Evolutionary conservation across 2,888 invertebrate genomes (phyloP).

Genomic region (Lepidocyrtoides sp.): DNA sequence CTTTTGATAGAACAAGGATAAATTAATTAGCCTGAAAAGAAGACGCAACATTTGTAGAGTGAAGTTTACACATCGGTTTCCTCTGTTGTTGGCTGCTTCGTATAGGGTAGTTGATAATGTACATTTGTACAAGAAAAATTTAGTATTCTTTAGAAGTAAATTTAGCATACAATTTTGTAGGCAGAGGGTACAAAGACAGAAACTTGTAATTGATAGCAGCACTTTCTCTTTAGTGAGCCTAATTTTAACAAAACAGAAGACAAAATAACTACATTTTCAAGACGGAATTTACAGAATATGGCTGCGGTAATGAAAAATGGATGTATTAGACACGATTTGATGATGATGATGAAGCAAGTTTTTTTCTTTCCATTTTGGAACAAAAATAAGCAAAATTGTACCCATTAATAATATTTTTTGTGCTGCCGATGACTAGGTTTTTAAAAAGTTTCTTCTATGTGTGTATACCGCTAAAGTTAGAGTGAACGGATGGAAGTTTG

Average conservation of each 20-base stretch:
- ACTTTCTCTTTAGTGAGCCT: neutral
- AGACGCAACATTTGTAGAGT: no score
- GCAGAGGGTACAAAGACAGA: neutral
- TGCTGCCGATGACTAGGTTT: slow-evolving; percentile 1
- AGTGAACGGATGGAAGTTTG: neutral
- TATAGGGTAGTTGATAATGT: no score
- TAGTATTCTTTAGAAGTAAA: no score
- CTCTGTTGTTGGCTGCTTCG: no score
- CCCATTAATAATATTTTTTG: slow-evolving; percentile 7
- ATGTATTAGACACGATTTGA: neutral
- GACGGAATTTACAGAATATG: neutral
- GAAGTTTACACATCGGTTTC: no score
- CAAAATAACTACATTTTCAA: neutral
- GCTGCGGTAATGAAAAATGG: neutral
- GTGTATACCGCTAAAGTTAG: neutral
- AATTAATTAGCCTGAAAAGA: no score
- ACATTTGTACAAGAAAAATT: no score
- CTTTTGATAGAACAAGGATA: no score
- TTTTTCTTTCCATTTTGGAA: neutral
- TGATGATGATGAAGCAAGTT: slow-evolving; percentile 15
- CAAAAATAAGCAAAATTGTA: neutral
- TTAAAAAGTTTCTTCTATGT: neutral
- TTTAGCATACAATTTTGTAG: neutral
- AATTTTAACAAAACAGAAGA: neutral
- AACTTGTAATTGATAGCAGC: neutral